Conservation (phyloP, 2,113 vertebrate species). For the Oceanites oceanicus region DNA sequence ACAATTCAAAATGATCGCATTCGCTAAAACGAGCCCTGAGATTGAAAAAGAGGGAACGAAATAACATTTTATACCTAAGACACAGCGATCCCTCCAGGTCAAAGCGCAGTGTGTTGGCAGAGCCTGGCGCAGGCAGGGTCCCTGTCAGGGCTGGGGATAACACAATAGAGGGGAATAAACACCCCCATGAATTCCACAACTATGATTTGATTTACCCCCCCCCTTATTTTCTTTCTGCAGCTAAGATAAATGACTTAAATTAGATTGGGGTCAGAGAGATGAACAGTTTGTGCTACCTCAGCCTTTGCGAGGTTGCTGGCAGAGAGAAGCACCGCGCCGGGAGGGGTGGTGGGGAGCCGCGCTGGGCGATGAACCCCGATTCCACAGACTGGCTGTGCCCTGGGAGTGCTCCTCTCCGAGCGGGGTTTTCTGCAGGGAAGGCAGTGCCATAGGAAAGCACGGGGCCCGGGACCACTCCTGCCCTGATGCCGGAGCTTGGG, state of each 20-base stretch:
- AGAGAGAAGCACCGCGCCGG: background rate
- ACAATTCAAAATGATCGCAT: background rate
- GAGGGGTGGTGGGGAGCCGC: background rate
- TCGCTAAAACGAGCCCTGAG: background rate
- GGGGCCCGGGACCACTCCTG: background rate
- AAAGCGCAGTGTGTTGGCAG: background rate
- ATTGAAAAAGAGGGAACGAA: background rate
- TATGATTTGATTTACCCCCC: background rate
- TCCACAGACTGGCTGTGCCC: too few relatives aligned
- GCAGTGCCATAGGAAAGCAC: too few relatives aligned
- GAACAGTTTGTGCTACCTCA: background rate
- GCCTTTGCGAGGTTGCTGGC: background rate
- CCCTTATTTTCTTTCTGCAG: background rate
- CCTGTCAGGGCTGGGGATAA: background rate
- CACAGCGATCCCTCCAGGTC: background rate
- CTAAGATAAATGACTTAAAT: background rate
- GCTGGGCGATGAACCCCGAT: background rate
- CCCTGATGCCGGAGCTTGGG: background rate
- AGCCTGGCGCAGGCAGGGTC: background rate
- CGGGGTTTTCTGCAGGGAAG: background rate
- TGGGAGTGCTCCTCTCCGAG: accelerated
- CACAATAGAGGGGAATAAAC: background rate
- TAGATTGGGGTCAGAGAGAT: background rate
- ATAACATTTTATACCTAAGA: background rate
- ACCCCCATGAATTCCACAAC: background rate